phyloP scores from a whole-genome alignment of 2,113 vertebrate species.

The Struthidea cinerea region DNA sequence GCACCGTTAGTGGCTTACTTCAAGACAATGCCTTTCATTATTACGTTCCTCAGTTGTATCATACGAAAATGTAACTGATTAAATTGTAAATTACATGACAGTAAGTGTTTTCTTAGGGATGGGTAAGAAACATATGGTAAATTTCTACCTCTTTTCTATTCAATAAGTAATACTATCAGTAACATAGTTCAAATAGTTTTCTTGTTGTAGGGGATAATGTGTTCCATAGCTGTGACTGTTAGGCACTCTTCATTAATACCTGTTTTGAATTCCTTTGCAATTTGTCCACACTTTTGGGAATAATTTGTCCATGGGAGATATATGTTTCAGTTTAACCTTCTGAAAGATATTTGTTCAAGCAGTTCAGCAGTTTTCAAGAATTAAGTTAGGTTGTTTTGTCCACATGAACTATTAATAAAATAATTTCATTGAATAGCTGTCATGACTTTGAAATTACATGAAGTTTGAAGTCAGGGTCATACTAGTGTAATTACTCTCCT shows the following conservation, averaged over 20 bases:
- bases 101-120: not conserved
- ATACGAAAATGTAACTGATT: not conserved
- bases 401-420: not conserved
- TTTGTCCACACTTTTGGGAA: not conserved
- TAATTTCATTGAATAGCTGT: not conserved
- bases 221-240: not conserved
- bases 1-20: not conserved
- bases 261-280: not conserved
- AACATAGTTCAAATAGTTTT: not conserved
- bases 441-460: not conserved
- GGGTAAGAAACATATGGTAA: not conserved
- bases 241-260: not conserved
- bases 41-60: not conserved
- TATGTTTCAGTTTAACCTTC: not conserved
- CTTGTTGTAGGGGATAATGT: not conserved
- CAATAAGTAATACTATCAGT: not conserved
- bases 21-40: not conserved
- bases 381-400: not conserved
- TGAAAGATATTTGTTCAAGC: not conserved
- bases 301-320: not conserved
- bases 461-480: not conserved
- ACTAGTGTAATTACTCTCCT: not conserved
- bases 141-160: not conserved
- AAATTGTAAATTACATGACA: not conserved
- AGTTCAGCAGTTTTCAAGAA: not conserved